Evolutionary conservation across 2,888 invertebrate species (phyloP).

Genomic region (Diogma glabrata): DNA sequence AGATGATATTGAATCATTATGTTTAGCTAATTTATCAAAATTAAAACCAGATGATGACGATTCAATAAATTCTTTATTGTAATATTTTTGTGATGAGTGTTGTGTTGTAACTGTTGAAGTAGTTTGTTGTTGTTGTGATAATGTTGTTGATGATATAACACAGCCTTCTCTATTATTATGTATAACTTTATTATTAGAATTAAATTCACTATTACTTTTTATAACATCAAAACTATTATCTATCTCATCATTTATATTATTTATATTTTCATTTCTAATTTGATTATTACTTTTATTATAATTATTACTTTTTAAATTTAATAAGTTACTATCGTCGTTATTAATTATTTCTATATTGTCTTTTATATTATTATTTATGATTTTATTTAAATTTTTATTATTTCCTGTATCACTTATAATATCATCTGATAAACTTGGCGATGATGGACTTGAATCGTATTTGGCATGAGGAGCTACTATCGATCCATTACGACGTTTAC

Average conservation of each 20-base stretch:
- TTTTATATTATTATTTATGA: not conserved
- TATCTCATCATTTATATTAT: constrained; percentile 22
- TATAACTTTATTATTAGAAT: constrained; percentile 29
- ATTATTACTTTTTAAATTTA: constrained; percentile 8
- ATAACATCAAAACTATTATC: constrained; percentile 18
- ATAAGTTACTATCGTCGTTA: constrained; percentile 5
- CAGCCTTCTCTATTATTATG: constrained; percentile 20
- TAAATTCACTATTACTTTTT: constrained; percentile 20
- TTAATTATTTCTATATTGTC: constrained; percentile 2
- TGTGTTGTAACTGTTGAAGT: not conserved
- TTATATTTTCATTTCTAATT: constrained; percentile 18
- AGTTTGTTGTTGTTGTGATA: not conserved
- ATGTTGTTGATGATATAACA: constrained; percentile 8
- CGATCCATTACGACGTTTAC: constrained; percentile 29
- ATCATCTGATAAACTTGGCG: constrained; percentile 31
- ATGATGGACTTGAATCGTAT: constrained; percentile 36
- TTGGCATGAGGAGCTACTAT: constrained; percentile 34
- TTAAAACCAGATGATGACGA: constrained; percentile 31
- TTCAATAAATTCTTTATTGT: constrained; percentile 9
- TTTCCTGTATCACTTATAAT: constrained; percentile 29
- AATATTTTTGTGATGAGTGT: not conserved
- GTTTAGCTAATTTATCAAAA: not conserved
- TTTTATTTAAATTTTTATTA: constrained; percentile 8
- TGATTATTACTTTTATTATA: constrained; percentile 6
- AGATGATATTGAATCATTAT: constrained; percentile 24